These are phyloP conservation scores for Hylaeus anthracinus DNA, from an alignment of 1,140 invertebrate species.

Conservation along the genomic window DNA sequence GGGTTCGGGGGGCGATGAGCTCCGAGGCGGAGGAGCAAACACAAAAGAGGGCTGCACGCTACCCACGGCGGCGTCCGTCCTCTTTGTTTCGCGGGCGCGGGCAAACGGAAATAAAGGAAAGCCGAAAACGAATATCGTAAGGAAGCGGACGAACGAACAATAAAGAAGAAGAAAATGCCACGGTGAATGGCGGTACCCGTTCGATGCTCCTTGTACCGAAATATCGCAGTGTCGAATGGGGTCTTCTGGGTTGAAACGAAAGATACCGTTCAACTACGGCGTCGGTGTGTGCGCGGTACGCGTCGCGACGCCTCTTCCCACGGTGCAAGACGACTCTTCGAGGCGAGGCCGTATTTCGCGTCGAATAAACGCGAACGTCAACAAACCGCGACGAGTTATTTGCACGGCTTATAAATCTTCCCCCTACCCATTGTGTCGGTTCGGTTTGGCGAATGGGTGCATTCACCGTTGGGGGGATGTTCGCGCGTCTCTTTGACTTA, in stretches of 20 bases:
- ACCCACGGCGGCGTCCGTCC: constrained; percentile 24
- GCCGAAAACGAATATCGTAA: constrained; percentile 46
- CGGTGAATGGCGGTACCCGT: neutral
- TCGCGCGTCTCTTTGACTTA: neutral
- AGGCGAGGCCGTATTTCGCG: constrained; percentile 1
- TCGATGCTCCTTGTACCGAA: constrained; percentile 20
- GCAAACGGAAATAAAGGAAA: constrained; percentile 52
- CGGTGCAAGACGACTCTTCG: neutral
- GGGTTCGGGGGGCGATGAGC: constrained; percentile 25
- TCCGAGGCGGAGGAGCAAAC: constrained; percentile 34
- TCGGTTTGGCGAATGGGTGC: neutral
- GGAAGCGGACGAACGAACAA: constrained; percentile 24
- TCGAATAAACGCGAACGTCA: neutral
- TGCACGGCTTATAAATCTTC: constrained; percentile 19
- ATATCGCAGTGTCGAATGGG: neutral
- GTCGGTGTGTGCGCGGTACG: neutral
- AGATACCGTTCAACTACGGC: neutral
- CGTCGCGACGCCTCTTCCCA: neutral
- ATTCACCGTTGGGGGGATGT: neutral
- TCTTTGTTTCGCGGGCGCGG: constrained; percentile 46
- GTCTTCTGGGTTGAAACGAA: neutral
- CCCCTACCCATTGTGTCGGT: neutral
- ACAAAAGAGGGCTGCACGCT: constrained; percentile 43
- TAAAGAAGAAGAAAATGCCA: constrained; percentile 22
- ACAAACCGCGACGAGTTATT: constrained; percentile 3